A percentile compares a stretch with the other conserved stretches of the same genome.
Evolutionary conservation across 2,113 vertebrate species (phyloP).

Genomic region (Ictalurus furcatus): DNA sequence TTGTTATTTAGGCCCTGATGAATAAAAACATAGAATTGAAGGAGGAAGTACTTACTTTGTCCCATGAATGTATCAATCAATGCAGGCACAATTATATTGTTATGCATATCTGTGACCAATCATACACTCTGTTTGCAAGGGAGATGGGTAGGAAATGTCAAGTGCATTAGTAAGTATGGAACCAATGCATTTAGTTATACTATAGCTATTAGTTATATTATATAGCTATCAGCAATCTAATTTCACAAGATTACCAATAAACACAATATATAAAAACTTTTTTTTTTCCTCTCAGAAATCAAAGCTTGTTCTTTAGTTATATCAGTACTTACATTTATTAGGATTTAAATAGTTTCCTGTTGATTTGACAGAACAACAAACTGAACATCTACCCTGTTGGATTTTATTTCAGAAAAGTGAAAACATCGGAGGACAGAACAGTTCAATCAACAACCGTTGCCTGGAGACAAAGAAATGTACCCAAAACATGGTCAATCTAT

Average conservation of each 20-base stretch:
- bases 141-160: not conserved
- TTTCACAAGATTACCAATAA: not conserved
- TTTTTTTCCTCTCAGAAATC: not conserved
- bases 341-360: not conserved
- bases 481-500: not conserved
- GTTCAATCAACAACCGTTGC: not conserved
- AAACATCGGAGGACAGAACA: not conserved
- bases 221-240: not conserved
- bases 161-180: not conserved
- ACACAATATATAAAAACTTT: not conserved
- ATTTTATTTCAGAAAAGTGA: constrained; percentile 4
- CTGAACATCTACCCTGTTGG: not conserved
- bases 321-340: not conserved
- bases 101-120: not conserved
- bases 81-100: not conserved
- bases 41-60: too few relatives aligned
- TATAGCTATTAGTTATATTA: too few relatives aligned
- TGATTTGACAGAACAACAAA: too few relatives aligned
- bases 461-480: not conserved
- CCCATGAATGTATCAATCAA: too few relatives aligned
- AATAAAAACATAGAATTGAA: too few relatives aligned
- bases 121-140: not conserved
- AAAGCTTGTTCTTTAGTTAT: not conserved
- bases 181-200: not conserved
- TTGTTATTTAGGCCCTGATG: too few relatives aligned